Conservation (phyloP, 1,140 invertebrate species). For the Cotesia glomerata region DNA sequence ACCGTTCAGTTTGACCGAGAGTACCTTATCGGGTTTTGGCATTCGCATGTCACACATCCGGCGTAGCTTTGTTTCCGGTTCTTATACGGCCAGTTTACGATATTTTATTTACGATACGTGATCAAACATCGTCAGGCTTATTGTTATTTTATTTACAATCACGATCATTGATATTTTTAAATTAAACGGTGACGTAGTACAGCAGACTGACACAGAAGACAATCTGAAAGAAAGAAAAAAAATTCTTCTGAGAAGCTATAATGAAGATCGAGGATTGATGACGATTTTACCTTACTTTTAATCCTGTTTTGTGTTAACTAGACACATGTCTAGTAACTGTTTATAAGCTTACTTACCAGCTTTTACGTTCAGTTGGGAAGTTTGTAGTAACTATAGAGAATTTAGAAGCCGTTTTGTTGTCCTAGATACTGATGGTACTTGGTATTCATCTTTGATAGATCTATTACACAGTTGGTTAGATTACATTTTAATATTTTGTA, state of each 20-base stretch:
- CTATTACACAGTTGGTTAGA: neutral
- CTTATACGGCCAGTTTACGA: neutral
- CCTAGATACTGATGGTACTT: no score
- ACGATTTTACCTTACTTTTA: conserved; percentile 42
- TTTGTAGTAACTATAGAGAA: neutral
- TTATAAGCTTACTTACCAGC: neutral
- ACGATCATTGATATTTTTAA: neutral
- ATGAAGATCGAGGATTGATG: neutral
- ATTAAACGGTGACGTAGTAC: no score
- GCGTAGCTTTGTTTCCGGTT: conserved; percentile 33
- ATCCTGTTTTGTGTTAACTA: conserved; percentile 47
- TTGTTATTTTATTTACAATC: neutral
- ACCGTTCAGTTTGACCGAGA: conserved; percentile 48
- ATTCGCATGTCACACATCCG: conserved; percentile 40
- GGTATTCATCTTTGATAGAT: no score
- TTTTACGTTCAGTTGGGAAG: neutral
- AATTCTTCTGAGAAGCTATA: neutral
- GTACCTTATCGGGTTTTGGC: conserved; percentile 45
- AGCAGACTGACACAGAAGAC: no score
- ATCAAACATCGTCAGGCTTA: neutral
- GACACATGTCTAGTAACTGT: conserved; percentile 6
- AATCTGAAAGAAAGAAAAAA: neutral
- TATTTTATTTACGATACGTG: conserved; percentile 21
- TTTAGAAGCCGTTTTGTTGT: neutral
- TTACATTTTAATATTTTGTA: neutral